Base-by-base conservation (phyloP, 2,888 invertebrate genomes). In the Drosophila testacea region DNA sequence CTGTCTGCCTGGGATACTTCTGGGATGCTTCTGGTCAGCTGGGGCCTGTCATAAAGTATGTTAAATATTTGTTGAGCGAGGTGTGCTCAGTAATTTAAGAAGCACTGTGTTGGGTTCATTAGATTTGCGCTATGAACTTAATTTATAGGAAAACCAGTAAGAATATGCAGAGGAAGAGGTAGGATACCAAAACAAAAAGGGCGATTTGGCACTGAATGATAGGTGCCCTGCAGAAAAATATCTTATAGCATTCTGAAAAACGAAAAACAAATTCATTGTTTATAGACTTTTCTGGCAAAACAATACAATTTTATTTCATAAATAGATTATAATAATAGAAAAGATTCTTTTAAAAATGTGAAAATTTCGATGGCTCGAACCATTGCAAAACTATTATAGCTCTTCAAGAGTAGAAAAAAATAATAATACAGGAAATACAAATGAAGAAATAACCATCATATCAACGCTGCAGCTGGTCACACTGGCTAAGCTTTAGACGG, bases 11-110 rank as follows among this genome's bases (percentile, higher is more conserved):
- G 68, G 88, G 68, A 76, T 89, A 64, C 73, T 51, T 61, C 59
- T 73, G 56, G 46, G 56, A 56, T 56, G 46, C 46, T 46, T 56
- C 46, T 38, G 82, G 79, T 73, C 81, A 81, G 68, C 74, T 65
- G 73, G 64, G 77, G 68, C 80, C 59, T 73, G 71, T 76, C 88
- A 77, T 76, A 81, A 83, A 77, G 81, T 81, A 82, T 81, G 81
- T 86, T 77, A 77, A 81, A 83, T 90, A 83, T 83, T 83, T 90
- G 68, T 59, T 66, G 71, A 70, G 57, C 73, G 50, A 83, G 86
- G 88, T 88, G 77, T 66, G 78, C 64, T 36, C 27, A 77, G 72
- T 71, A 71, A 77, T 80, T 77, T 66, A 50, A 66, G 48, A 41
- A 42, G 32, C 39, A 47, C 6, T n/a, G 27, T 44, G 46, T 13